Conservation (phyloP, 2,797 vertebrate species). For the Mus spretus region DNA sequence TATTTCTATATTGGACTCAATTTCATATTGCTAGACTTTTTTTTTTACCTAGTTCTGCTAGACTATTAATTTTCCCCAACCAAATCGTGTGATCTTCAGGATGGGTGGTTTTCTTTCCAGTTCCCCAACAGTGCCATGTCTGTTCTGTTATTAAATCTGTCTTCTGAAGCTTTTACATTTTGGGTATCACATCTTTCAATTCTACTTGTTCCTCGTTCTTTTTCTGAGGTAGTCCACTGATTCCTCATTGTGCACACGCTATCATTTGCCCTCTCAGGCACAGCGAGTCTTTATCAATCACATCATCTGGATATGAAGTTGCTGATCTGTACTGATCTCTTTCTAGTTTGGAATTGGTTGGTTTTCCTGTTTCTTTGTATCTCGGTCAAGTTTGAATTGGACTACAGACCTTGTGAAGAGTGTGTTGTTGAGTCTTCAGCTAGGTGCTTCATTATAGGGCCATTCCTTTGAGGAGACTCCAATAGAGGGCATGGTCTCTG, state of each 20-base stretch:
- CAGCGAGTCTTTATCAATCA: not conserved
- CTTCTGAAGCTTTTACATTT: not conserved
- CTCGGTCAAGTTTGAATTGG: not conserved
- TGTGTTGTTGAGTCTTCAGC: not conserved
- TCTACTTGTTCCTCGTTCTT: not conserved
- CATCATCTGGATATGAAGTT: not conserved
- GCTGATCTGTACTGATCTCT: not conserved
- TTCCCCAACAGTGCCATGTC: not conserved
- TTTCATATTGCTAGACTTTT: not conserved
- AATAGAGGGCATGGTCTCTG: not conserved
- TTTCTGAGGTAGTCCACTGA: not conserved
- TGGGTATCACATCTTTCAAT: not conserved
- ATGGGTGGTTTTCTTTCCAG: not conserved
- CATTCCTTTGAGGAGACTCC: not conserved
- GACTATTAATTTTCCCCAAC: not conserved
- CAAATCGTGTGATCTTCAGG: not conserved
- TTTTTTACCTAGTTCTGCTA: not conserved
- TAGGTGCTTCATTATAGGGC: not conserved
- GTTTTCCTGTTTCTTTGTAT: not conserved
- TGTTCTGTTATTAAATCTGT: conserved; percentile 9
- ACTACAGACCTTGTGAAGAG: not conserved
- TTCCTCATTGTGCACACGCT: not conserved
- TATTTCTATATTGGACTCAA: not conserved
- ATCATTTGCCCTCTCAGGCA: not conserved
- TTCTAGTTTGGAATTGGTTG: not conserved